A percentile compares a stretch with the other conserved stretches of the same genome.
These are phyloP conservation scores for Dugesia japonica DNA, from an alignment of 2,888 invertebrate genomes.

Conservation along the genomic window DNA sequence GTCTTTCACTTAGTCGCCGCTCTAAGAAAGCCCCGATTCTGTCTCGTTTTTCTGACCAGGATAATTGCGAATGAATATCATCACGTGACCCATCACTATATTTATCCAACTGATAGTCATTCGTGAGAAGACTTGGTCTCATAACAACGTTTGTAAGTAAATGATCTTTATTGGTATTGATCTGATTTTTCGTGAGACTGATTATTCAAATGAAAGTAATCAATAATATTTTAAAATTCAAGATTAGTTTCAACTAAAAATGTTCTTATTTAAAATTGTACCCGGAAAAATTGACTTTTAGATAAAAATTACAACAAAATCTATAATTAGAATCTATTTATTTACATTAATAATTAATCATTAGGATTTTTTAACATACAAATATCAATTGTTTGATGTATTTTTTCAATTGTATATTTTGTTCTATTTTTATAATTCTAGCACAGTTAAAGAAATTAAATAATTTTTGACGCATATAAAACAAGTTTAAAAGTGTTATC, in stretches of 20 bases:
- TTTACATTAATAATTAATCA: no score
- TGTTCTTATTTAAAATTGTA: no score
- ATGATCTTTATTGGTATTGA: background rate
- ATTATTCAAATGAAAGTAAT: no score
- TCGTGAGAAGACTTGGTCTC: background rate
- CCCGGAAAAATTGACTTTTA: no score
- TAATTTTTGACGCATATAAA: background rate
- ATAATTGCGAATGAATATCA: background rate
- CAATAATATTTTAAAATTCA: no score
- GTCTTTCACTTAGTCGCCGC: constrained; percentile 32
- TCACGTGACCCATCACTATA: background rate
- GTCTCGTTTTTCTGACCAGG: constrained; percentile 22
- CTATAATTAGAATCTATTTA: no score
- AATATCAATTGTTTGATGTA: no score
- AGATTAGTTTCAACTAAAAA: no score
- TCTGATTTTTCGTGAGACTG: background rate
- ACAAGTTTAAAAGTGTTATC: background rate
- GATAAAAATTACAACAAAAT: no score
- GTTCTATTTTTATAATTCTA: no score
- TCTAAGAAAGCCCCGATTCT: constrained; percentile 27
- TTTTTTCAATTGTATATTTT: no score
- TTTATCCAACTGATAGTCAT: background rate
- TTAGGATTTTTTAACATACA: no score
- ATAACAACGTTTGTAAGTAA: background rate
- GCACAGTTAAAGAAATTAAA: background rate